Base-by-base conservation (phyloP, 1,140 invertebrate species). In the Anastrepha obliqua region DNA sequence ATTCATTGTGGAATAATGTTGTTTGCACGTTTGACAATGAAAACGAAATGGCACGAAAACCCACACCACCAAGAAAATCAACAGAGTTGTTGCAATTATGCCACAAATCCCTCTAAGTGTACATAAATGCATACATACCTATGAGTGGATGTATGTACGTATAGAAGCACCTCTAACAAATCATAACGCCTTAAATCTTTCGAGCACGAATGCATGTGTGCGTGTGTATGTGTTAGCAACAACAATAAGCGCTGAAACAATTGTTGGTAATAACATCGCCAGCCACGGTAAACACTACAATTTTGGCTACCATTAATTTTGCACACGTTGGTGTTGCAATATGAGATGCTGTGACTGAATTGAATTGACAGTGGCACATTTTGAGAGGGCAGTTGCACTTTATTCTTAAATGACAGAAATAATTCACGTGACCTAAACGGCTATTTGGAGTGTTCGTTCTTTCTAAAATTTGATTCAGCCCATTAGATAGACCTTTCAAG, bases 341-440 rank as follows among this genome's bases (percentile, higher is more conserved):
- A 62, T 62, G 60, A 17, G 60, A 74, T 74, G 29, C 67, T 4
- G 60, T 62, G 17, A n/a, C 4, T 85, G 47, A 11, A 88, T 89
- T 87, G 86, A 87, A 59, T 20, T n/a, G 20, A 85, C 8, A 85
- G 70, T 55, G 51, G 51, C 6, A 8, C 51, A 11, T 55, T 55
- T 55, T 55, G 51, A 55, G 51, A 55, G 51, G 51, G 11, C 51
- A 55, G 6, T 55, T 55, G 29, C 1, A 29, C 29, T 29, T 29
- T 29, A 29, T 29, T 29, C 29, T 29, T 29, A 29, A 29, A 29
- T 29, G 29, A 29, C 29, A 29, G 29, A 29, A 29, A 29, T 29
- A 29, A 29, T 29, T 29, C 29, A 29, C 29, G 29, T 29, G 29
- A 29, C 29, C 29, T 29, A 29, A 29, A 29, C 29, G 29, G 29